These are phyloP conservation scores for Dermatemys mawii DNA, from an alignment of 2,113 vertebrate species.

Conservation along the genomic window DNA sequence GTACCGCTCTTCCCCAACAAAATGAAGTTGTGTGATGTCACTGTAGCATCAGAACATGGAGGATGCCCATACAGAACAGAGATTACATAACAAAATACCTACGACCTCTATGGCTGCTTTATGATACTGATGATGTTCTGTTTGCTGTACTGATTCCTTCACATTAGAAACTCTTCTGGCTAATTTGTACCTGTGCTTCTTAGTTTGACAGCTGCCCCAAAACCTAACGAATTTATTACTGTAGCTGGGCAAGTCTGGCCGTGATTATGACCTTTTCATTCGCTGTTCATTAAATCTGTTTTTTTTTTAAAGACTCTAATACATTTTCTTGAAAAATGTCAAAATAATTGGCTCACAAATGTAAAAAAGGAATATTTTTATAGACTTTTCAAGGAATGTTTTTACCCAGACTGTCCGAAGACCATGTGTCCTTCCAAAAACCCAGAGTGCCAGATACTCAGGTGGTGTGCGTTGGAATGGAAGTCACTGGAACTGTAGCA, in stretches of 20 bases:
- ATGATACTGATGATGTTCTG: not conserved
- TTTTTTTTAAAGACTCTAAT: not conserved
- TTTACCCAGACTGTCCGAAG: not conserved
- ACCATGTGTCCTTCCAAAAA: not conserved
- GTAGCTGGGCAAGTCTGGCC: not conserved
- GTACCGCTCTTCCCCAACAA: not conserved
- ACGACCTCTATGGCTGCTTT: not conserved
- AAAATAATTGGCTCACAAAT: not conserved
- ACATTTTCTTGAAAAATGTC: not conserved
- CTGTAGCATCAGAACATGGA: not conserved
- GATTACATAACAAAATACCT: not conserved
- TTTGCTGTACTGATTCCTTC: not conserved
- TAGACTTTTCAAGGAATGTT: too few species aligned
- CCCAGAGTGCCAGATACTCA: not conserved
- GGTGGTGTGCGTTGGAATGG: not conserved
- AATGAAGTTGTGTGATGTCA: not conserved
- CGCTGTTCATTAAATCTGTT: not conserved
- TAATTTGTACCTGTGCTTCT: not conserved
- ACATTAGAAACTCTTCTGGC: not conserved
- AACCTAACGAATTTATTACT: not conserved
- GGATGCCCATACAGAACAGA: not conserved
- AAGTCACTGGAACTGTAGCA: not conserved
- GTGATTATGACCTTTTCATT: not conserved
- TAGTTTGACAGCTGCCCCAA: not conserved
- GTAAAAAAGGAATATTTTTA: not conserved